Conservation (phyloP, 1,140 invertebrate species). For the Thaumatotibia leucotreta region DNA sequence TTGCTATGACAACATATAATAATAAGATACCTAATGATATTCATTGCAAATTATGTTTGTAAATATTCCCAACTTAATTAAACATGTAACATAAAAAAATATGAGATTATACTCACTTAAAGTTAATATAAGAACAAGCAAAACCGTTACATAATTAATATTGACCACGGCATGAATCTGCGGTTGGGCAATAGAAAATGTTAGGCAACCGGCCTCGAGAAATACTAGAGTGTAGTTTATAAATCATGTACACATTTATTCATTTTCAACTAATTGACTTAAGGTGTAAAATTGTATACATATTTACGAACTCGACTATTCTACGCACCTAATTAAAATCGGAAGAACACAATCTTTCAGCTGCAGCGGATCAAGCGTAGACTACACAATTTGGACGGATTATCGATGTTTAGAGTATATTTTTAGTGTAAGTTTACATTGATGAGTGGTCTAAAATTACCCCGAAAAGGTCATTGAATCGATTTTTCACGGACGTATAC, state of each 20-base stretch:
- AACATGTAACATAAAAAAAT: not conserved
- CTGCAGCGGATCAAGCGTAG: no score
- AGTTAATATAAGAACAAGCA: conserved; percentile 22
- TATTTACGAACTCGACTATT: no score
- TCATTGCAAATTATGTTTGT: no score
- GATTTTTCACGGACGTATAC: not conserved
- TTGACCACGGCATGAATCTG: conserved; percentile 23
- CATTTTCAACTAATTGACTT: no score
- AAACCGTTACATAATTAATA: conserved; percentile 32
- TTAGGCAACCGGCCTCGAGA: conserved; percentile 31
- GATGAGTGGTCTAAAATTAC: conserved; percentile 6
- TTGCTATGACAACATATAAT: no score
- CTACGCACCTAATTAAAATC: not conserved
- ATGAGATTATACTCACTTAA: not conserved
- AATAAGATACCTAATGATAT: no score
- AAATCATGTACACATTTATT: no score
- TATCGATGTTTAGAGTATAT: not conserved
- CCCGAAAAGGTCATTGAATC: not conserved
- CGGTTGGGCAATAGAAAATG: conserved; percentile 27
- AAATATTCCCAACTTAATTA: no score
- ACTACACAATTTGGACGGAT: not conserved
- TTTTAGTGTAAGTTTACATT: conserved; percentile 11
- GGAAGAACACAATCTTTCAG: not conserved
- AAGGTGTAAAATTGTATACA: no score
- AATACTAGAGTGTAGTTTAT: no score